These are phyloP conservation scores for Agrochola litura DNA, from an alignment of 2,888 invertebrate species.

Conservation along the genomic window DNA sequence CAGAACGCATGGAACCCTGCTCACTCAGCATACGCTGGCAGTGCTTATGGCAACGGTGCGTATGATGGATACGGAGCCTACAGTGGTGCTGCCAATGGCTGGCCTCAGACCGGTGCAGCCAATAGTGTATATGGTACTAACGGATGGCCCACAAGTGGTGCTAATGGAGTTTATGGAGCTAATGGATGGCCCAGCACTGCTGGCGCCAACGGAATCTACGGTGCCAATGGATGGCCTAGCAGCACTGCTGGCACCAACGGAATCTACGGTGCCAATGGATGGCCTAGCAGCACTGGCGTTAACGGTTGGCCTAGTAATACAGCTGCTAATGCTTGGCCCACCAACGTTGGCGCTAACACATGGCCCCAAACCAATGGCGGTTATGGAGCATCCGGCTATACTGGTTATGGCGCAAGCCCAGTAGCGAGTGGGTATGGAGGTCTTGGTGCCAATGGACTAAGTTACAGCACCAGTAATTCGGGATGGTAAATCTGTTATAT, in stretches of 20 bases:
- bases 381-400: slow-evolving; percentile 38
- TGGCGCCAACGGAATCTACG: slow-evolving; percentile 28
- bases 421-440: slow-evolving; percentile 20
- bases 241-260: slow-evolving; percentile 22
- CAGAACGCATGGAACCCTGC: slow-evolving; percentile 50
- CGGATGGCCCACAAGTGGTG: slow-evolving; percentile 16
- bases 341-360: slow-evolving; percentile 27
- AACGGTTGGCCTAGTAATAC: slow-evolving; percentile 28
- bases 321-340: slow-evolving; percentile 32
- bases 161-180: slow-evolving; percentile 5
- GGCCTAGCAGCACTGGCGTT: slow-evolving; percentile 1
- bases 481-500: slow-evolving; percentile 53
- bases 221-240: slow-evolving; percentile 34
- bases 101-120: slow-evolving; percentile 18
- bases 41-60: slow-evolving; percentile 6
- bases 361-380: slow-evolving; percentile 37
- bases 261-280: slow-evolving; percentile 35
- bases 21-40: slow-evolving; percentile 9
- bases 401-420: slow-evolving; percentile 10
- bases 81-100: slow-evolving; percentile 34
- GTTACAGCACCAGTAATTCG: slow-evolving; percentile 32
- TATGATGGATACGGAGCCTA: slow-evolving; percentile 32
- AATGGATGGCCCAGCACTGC: slow-evolving; percentile 25
- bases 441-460: slow-evolving; percentile 37
- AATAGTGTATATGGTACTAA: slow-evolving; percentile 13